Conservation (phyloP, 2,888 invertebrate species). For the Linnaemya tessellans region DNA sequence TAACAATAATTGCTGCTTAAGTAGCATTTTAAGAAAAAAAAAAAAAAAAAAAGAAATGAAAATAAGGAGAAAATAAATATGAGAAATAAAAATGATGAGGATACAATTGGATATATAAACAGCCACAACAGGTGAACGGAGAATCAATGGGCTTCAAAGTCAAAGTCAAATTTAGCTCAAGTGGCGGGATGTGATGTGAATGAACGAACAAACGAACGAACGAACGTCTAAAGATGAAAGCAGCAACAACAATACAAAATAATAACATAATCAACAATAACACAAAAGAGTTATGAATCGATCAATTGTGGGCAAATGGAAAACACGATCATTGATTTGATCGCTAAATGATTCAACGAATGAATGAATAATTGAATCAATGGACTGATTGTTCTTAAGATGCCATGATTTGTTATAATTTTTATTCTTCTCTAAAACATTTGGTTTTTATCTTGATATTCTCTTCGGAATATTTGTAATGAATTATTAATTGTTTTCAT, state of each 20-base stretch:
- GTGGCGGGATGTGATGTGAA: constrained; percentile 63
- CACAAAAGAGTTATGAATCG: constrained; percentile 62
- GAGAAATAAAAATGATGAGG: constrained; percentile 47
- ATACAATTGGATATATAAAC: constrained; percentile 62
- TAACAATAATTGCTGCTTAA: constrained; percentile 70
- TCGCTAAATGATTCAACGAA: constrained; percentile 58
- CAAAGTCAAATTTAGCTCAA: constrained; percentile 54
- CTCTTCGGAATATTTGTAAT: constrained; percentile 49
- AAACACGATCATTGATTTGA: constrained; percentile 54
- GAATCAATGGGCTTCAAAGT: constrained; percentile 66
- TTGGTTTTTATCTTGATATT: neutral
- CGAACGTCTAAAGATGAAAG: constrained; percentile 33
- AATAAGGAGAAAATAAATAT: neutral
- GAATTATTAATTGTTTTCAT: constrained; percentile 43
- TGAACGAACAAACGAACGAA: neutral
- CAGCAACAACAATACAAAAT: constrained; percentile 5
- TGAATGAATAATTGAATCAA: constrained; percentile 47
- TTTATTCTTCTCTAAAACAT: neutral
- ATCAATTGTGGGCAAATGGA: constrained; percentile 37
- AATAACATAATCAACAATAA: constrained; percentile 8
- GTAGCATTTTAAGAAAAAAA: constrained; percentile 64
- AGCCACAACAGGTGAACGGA: constrained; percentile 61
- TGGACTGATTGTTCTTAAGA: constrained; percentile 37
- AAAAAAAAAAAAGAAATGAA: neutral
- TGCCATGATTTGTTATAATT: constrained; percentile 56